Percentiles rank a stretch among this genome's conserved stretches.
Conservation (phyloP, 1,140 invertebrate genomes). For the Hylaeus volcanicus region DNA sequence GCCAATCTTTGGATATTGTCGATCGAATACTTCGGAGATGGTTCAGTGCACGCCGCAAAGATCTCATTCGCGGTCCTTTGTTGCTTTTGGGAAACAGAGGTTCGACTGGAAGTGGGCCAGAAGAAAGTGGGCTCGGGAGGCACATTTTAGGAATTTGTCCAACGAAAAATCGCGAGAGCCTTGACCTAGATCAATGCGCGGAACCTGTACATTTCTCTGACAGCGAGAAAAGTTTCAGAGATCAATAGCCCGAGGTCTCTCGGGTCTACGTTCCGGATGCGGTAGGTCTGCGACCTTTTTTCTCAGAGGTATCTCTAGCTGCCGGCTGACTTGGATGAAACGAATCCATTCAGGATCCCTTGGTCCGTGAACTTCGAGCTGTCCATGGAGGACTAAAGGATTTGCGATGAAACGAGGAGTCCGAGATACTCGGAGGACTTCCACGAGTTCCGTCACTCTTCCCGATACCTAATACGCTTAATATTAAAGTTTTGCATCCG, state of each 20-base stretch:
- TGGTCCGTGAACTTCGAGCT: too few relatives aligned
- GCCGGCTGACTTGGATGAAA: too few relatives aligned
- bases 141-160: conserved; percentile 3
- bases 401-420: neutral
- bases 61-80: neutral
- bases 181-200: neutral
- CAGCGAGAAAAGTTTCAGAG: too few relatives aligned
- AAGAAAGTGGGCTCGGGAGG: neutral
- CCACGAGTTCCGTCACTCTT: neutral
- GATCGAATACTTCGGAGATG: neutral
- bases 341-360: too few relatives aligned
- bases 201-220: too few relatives aligned
- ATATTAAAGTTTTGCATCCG: neutral
- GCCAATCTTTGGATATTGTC: conserved; percentile 11
- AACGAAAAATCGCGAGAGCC: neutral
- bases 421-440: too few relatives aligned
- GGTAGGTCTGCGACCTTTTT: too few relatives aligned
- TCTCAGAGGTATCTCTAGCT: too few relatives aligned
- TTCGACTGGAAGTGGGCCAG: neutral
- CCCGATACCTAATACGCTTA: neutral
- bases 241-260: too few relatives aligned
- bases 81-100: neutral
- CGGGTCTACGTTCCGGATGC: too few relatives aligned
- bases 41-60: neutral
- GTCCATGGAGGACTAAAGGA: too few relatives aligned